A percentile compares a stretch with the other conserved stretches of the same genome.
Conservation (phyloP, 2,888 invertebrate genomes). For the Amphipoea oculea region DNA sequence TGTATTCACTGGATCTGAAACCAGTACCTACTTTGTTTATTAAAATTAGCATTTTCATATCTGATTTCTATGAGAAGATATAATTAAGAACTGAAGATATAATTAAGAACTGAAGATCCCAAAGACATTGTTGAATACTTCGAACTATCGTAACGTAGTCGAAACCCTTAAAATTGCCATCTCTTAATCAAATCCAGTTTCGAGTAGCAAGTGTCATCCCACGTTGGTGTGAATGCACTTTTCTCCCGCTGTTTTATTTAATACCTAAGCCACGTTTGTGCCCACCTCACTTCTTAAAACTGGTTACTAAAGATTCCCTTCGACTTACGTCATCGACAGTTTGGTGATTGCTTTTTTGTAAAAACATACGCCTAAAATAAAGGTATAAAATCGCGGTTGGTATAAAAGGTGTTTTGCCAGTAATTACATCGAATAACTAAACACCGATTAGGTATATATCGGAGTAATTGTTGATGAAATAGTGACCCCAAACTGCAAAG, state of each 20-base stretch:
- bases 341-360: slow-evolving; percentile 10
- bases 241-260: slow-evolving; percentile 53
- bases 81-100: neutral
- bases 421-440: slow-evolving; percentile 29
- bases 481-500: slow-evolving; percentile 37
- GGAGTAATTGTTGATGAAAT: slow-evolving; percentile 43
- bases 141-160: neutral
- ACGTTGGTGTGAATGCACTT: slow-evolving; percentile 62
- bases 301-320: slow-evolving; percentile 62
- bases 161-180: neutral
- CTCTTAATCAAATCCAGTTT: neutral
- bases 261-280: slow-evolving; percentile 44
- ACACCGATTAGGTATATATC: slow-evolving; percentile 28
- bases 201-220: slow-evolving; percentile 19
- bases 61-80: neutral
- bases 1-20: neutral
- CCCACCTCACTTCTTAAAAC: slow-evolving; percentile 42
- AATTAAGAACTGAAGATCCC: neutral
- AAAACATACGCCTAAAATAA: slow-evolving; percentile 7
- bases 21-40: neutral
- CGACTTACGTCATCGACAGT: slow-evolving; percentile 54
- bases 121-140: neutral
- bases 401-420: slow-evolving; percentile 9
- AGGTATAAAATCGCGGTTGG: neutral
- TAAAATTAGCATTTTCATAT: neutral